These are phyloP conservation scores for Aspidoscelis tigris DNA, from an alignment of 2,113 vertebrate species.

Conservation along the genomic window DNA sequence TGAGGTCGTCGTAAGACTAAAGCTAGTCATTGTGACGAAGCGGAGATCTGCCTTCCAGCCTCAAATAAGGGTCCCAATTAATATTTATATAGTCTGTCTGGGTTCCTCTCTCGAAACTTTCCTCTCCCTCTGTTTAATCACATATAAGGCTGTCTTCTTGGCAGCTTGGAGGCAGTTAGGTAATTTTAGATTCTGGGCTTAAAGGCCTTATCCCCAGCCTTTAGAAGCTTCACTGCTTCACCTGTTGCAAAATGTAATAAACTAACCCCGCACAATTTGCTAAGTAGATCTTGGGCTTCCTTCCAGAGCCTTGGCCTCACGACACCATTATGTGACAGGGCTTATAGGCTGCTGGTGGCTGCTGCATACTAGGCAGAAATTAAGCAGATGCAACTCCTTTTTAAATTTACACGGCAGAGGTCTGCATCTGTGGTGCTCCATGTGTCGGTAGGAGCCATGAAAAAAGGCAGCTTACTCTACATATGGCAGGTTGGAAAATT, in stretches of 20 bases:
- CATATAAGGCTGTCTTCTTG: not conserved
- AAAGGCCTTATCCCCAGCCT: not conserved
- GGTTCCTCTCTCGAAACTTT: not conserved
- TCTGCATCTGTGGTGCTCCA: not conserved
- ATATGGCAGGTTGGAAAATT: too few relatives aligned
- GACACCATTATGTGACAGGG: not conserved
- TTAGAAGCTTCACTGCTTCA: too few relatives aligned
- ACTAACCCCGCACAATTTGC: not conserved
- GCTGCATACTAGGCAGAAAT: not conserved
- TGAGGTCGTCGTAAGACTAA: not conserved
- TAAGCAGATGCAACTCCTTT: not conserved
- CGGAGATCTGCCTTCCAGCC: not conserved
- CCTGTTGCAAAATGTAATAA: not conserved
- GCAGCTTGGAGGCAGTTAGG: not conserved
- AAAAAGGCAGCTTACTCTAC: not conserved
- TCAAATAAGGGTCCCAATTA: not conserved
- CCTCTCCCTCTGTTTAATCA: not conserved
- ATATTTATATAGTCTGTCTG: not conserved
- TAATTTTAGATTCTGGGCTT: not conserved
- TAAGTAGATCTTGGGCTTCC: not conserved
- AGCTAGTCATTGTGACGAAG: not conserved
- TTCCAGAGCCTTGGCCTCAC: not conserved
- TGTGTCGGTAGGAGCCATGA: not conserved
- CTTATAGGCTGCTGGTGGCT: not conserved
- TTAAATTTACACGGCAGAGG: too few relatives aligned